These are phyloP conservation scores for Mystacornis crossleyi DNA, from an alignment of 2,113 vertebrate genomes.

Conservation along the genomic window DNA sequence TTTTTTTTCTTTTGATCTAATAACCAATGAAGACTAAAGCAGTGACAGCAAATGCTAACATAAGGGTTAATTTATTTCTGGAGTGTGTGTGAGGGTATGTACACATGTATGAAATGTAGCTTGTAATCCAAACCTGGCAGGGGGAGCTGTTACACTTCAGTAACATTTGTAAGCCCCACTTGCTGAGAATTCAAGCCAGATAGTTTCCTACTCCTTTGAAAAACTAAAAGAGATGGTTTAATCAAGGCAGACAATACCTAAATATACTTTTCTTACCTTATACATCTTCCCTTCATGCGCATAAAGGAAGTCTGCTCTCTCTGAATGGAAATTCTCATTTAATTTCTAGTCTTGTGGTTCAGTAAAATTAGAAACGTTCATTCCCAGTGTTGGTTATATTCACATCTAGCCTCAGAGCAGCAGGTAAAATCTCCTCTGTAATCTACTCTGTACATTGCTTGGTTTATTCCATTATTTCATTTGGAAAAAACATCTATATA, in stretches of 20 bases:
- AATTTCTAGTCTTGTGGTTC: background rate
- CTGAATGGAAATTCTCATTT: background rate
- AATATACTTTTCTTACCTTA: background rate
- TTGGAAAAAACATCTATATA: background rate
- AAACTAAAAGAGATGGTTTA: background rate
- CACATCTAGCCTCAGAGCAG: background rate
- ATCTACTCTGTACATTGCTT: background rate
- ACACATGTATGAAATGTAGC: background rate
- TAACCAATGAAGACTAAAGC: background rate
- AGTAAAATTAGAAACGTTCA: background rate
- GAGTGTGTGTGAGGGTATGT: background rate
- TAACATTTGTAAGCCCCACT: background rate
- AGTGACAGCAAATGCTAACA: background rate
- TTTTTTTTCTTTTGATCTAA: background rate
- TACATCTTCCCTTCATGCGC: background rate
- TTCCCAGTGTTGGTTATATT: background rate
- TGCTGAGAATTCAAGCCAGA: background rate
- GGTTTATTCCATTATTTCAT: background rate
- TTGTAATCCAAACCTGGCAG: conserved; percentile 60
- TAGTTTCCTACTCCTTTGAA: background rate
- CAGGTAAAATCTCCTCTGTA: background rate
- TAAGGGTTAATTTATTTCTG: background rate
- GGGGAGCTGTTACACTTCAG: conserved; percentile 69
- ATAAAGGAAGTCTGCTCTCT: background rate
- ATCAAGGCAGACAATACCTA: background rate